A percentile compares a stretch with the other conserved stretches of the same genome.
phyloP scores from a whole-genome alignment of 2,113 vertebrate species.

The Lophotis ruficrista region DNA sequence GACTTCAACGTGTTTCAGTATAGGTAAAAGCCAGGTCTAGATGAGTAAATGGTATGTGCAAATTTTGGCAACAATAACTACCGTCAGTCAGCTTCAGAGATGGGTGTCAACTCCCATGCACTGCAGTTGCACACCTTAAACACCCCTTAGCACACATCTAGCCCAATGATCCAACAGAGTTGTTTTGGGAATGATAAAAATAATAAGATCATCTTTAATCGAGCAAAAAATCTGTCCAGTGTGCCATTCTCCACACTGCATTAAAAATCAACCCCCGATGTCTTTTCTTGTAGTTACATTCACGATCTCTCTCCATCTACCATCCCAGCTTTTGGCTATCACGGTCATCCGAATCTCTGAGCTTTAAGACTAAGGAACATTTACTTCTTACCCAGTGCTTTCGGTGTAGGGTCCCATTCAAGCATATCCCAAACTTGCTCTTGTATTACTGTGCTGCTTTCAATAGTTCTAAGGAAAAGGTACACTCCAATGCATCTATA shows the following conservation, averaged over 20 bases:
- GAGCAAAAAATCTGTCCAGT: too few relatives aligned
- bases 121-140: not conserved
- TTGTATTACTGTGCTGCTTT: not conserved
- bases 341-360: not conserved
- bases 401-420: not conserved
- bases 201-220: not conserved
- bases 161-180: not conserved
- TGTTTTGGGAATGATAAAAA: not conserved
- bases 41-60: not conserved
- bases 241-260: not conserved
- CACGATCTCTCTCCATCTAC: not conserved
- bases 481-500: not conserved
- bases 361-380: not conserved
- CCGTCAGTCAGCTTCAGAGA: not conserved
- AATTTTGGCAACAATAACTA: not conserved
- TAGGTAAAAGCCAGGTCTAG: not conserved
- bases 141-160: rapidly evolving
- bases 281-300: not conserved
- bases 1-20: not conserved
- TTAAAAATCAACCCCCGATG: not conserved
- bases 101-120: not conserved
- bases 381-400: not conserved
- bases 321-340: not conserved
- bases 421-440: not conserved
- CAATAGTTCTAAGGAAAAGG: not conserved